phyloP scores from a whole-genome alignment of 1,140 invertebrate species.

The Procambarus virginalis region DNA sequence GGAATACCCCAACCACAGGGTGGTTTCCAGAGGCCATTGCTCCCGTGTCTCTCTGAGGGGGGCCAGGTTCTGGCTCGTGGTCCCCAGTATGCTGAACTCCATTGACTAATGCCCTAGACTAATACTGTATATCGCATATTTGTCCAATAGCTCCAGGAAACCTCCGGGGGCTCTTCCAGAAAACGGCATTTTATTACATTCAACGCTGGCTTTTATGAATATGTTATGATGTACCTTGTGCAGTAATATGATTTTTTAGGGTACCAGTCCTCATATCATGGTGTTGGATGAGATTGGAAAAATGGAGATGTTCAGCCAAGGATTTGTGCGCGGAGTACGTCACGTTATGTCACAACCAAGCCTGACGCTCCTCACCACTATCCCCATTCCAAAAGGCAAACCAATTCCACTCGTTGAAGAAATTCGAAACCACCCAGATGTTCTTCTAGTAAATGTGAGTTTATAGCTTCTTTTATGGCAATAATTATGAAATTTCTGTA shows the following conservation, averaged over 20 bases:
- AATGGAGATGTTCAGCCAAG: slow-evolving; percentile 81
- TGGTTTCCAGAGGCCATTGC: too few species aligned
- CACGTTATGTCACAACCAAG: background rate
- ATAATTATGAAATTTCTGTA: background rate
- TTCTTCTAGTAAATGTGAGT: slow-evolving; percentile 49
- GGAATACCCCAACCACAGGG: too few species aligned
- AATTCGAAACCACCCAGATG: slow-evolving; percentile 15
- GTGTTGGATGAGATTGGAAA: slow-evolving; percentile 82
- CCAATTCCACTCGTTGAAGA: slow-evolving; percentile 52
- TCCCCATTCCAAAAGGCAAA: slow-evolving; percentile 45
- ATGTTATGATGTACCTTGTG: background rate
- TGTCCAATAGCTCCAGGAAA: too few species aligned
- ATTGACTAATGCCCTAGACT: too few species aligned
- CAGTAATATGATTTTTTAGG: background rate
- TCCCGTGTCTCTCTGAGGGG: too few species aligned
- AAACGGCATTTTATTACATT: too few species aligned
- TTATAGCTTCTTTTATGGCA: background rate
- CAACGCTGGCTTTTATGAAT: too few species aligned
- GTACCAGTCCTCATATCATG: slow-evolving; percentile 71
- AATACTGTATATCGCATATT: too few species aligned
- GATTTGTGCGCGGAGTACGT: slow-evolving; percentile 75
- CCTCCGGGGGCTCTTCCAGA: too few species aligned
- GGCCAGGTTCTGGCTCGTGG: too few species aligned
- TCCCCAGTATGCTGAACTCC: too few species aligned
- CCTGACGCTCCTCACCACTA: slow-evolving; percentile 24